Evolutionary conservation across 1,140 invertebrate genomes (phyloP).

Genomic region (Rhizoglyphus robini): DNA sequence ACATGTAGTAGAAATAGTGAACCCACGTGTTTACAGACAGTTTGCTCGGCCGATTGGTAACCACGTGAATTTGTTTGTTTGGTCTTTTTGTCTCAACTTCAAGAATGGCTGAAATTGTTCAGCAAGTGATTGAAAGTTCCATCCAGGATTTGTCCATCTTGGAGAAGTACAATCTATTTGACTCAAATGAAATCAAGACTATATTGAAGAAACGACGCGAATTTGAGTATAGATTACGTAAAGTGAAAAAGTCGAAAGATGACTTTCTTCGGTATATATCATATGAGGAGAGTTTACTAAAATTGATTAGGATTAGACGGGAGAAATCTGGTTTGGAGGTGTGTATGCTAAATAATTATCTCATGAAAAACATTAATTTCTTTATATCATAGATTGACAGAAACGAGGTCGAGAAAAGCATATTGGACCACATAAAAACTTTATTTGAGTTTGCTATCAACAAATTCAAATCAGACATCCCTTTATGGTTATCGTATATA

Average conservation of each 20-base stretch:
- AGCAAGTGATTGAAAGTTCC: constrained; percentile 53
- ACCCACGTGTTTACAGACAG: too few relatives aligned
- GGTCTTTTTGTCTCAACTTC: neutral
- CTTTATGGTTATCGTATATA: constrained; percentile 55
- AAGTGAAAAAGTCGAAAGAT: constrained; percentile 49
- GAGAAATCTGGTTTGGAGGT: constrained; percentile 23
- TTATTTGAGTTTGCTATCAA: constrained; percentile 41
- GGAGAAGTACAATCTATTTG: constrained; percentile 49
- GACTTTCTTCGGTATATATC: constrained; percentile 56
- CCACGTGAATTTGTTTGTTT: neutral
- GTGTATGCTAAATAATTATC: constrained; percentile 34
- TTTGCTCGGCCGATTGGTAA: too few relatives aligned
- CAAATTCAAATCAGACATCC: constrained; percentile 48
- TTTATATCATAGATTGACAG: constrained; percentile 40
- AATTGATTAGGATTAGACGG: constrained; percentile 42
- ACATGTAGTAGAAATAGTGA: too few relatives aligned
- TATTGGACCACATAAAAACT: constrained; percentile 48
- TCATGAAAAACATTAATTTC: constrained; percentile 31
- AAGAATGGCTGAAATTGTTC: constrained; percentile 56
- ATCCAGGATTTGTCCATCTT: constrained; percentile 55
- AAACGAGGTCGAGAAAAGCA: constrained; percentile 48
- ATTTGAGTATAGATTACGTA: constrained; percentile 55
- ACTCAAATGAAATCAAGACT: constrained; percentile 48
- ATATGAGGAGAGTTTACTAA: constrained; percentile 52
- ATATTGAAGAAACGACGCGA: constrained; percentile 52